Evolutionary conservation across 2,113 vertebrate species (phyloP).

Genomic region (Dromas ardeola): DNA sequence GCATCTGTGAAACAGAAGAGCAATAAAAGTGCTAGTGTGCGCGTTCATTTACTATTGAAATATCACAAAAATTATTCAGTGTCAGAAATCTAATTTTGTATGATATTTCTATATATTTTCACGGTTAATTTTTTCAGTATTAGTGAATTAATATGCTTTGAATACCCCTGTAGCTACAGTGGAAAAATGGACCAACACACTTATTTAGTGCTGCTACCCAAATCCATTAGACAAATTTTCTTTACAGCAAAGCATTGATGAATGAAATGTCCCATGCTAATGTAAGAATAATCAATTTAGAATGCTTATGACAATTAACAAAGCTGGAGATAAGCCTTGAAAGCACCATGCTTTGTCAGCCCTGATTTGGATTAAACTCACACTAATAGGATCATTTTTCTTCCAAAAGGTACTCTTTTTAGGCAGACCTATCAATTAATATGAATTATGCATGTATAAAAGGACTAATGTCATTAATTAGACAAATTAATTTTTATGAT

Average conservation of each 20-base stretch:
- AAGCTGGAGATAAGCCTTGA: conserved; percentile 82
- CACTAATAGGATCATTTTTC: conserved; percentile 97
- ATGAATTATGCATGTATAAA: conserved; percentile 98
- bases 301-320: conserved; percentile 97
- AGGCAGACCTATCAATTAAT: conserved; percentile 95
- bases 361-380: conserved; percentile 95
- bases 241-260: conserved; percentile 84
- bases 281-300: conserved; percentile 91
- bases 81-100: conserved; percentile 84
- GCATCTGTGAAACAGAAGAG: conserved; percentile 74
- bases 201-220: conserved; percentile 80
- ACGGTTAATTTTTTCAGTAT: conserved; percentile 74
- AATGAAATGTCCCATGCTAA: conserved; percentile 89
- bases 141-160: conserved; percentile 81
- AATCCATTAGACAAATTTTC: conserved; percentile 85
- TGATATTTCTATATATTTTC: conserved; percentile 82
- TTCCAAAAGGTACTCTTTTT: conserved; percentile 91
- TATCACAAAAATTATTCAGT: conserved; percentile 84
- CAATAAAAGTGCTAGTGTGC: conserved; percentile 72
- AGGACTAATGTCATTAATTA: conserved; percentile 98
- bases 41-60: conserved; percentile 76
- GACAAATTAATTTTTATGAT: conserved; percentile 96
- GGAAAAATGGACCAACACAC: conserved; percentile 80
- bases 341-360: conserved; percentile 91
- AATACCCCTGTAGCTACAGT: conserved; percentile 83